Conservation (phyloP, 2,888 invertebrate species). For the Polydesmus complanatus region DNA sequence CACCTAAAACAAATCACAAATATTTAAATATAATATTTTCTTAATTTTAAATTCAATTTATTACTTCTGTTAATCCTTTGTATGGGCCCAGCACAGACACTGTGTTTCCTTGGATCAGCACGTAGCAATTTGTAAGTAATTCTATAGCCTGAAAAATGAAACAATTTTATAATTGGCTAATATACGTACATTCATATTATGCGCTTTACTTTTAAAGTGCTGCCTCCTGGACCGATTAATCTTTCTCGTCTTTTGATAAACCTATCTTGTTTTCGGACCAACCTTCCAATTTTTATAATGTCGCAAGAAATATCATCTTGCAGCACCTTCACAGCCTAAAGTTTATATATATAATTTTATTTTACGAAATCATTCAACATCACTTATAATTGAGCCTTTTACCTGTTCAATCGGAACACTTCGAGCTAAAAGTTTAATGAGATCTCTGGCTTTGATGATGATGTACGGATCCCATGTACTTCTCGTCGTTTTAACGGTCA, state of each 20-base stretch:
- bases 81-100: slow-evolving; percentile 94
- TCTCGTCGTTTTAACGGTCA: slow-evolving; percentile 83
- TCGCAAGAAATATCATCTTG: slow-evolving; percentile 87
- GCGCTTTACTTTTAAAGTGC: slow-evolving; percentile 63
- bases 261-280: slow-evolving; percentile 79
- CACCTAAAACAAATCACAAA: slow-evolving; percentile 9
- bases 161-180: background rate
- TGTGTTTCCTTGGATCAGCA: slow-evolving; percentile 92
- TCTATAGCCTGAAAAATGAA: slow-evolving; percentile 53
- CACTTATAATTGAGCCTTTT: slow-evolving; percentile 22
- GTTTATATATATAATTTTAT: background rate
- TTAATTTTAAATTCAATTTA: slow-evolving; percentile 15
- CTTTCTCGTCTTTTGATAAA: slow-evolving; percentile 90
- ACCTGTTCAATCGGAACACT: slow-evolving; percentile 97
- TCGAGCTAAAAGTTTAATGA: slow-evolving; percentile 84
- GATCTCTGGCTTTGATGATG: slow-evolving; percentile 87
- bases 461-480: slow-evolving; percentile 99
- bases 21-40: slow-evolving; percentile 9
- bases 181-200: background rate
- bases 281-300: slow-evolving; percentile 86
- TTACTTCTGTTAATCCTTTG: slow-evolving; percentile 50
- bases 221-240: slow-evolving; percentile 93
- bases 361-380: background rate
- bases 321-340: slow-evolving; percentile 34
- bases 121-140: slow-evolving; percentile 86